These are phyloP conservation scores for Tribolium castaneum DNA, from an alignment of 1,140 invertebrate species.

Conservation along the genomic window DNA sequence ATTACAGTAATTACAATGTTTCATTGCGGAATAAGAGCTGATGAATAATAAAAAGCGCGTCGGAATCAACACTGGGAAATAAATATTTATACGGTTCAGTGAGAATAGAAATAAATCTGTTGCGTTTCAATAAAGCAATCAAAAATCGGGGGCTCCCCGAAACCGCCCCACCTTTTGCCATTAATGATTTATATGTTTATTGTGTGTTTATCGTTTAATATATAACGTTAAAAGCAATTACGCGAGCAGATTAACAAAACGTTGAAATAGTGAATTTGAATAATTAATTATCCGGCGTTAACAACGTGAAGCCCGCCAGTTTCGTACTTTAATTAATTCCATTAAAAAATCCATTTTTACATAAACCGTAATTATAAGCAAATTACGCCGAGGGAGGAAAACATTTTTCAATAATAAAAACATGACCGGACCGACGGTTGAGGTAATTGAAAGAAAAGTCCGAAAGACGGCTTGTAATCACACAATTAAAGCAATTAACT, in stretches of 20 bases:
- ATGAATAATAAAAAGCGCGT: neutral
- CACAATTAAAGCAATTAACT: slow-evolving; percentile 31
- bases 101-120: slow-evolving; percentile 26
- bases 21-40: slow-evolving; percentile 18
- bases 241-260: slow-evolving; percentile 31
- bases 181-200: slow-evolving; percentile 33
- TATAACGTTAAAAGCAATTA: slow-evolving; percentile 34
- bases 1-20: slow-evolving; percentile 36
- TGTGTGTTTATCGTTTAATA: slow-evolving; percentile 34
- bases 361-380: slow-evolving; percentile 31
- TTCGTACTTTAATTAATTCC: slow-evolving; percentile 34
- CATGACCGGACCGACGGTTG: neutral
- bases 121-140: neutral
- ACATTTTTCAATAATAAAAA: slow-evolving; percentile 32
- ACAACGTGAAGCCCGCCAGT: slow-evolving; percentile 33
- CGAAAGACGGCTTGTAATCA: slow-evolving; percentile 3
- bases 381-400: slow-evolving; percentile 11
- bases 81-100: slow-evolving; percentile 27
- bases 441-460: slow-evolving; percentile 19
- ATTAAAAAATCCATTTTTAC: slow-evolving; percentile 36
- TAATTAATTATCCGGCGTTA: slow-evolving; percentile 35
- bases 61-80: slow-evolving; percentile 11
- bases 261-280: slow-evolving; percentile 36
- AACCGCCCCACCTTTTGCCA: neutral
- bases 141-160: neutral